A percentile compares a stretch with the other conserved stretches of the same genome.
Conservation (phyloP, 2,888 invertebrate genomes). For the Carabus problematicus region DNA sequence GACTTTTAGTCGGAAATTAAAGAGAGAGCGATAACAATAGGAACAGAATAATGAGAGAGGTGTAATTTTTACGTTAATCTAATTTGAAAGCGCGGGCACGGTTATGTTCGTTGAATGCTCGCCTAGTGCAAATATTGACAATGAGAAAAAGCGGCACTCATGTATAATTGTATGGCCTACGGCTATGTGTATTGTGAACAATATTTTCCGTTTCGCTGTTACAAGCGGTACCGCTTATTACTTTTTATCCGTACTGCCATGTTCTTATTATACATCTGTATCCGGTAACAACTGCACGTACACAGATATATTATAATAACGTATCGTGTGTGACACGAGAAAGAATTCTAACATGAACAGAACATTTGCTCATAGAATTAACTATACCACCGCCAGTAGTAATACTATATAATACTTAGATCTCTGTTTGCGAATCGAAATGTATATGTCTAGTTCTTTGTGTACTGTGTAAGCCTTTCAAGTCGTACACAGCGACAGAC, state of each 20-base stretch:
- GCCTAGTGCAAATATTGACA: conserved; percentile 32
- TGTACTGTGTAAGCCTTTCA: too few relatives aligned
- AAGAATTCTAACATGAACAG: too few relatives aligned
- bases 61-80: conserved; percentile 37
- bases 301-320: conserved; percentile 30
- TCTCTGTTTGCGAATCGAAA: too few relatives aligned
- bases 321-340: background rate
- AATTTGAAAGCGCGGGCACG: conserved; percentile 36
- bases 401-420: too few relatives aligned
- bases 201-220: conserved; percentile 29
- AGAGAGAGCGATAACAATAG: conserved; percentile 42
- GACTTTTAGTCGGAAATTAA: conserved; percentile 31
- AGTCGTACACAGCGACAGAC: too few relatives aligned
- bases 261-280: conserved; percentile 38
- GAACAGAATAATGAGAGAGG: conserved; percentile 34
- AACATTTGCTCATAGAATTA: too few relatives aligned
- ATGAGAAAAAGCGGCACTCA: conserved; percentile 27
- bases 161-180: conserved; percentile 27
- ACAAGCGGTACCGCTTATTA: conserved; percentile 12
- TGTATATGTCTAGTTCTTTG: too few relatives aligned
- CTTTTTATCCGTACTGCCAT: conserved; percentile 7
- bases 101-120: conserved; percentile 4
- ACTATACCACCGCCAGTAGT: too few relatives aligned
- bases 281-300: conserved; percentile 42
- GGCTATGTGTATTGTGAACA: conserved; percentile 34